phyloP scores from a whole-genome alignment of 2,113 vertebrate genomes.

The Irena cyanogastra region DNA sequence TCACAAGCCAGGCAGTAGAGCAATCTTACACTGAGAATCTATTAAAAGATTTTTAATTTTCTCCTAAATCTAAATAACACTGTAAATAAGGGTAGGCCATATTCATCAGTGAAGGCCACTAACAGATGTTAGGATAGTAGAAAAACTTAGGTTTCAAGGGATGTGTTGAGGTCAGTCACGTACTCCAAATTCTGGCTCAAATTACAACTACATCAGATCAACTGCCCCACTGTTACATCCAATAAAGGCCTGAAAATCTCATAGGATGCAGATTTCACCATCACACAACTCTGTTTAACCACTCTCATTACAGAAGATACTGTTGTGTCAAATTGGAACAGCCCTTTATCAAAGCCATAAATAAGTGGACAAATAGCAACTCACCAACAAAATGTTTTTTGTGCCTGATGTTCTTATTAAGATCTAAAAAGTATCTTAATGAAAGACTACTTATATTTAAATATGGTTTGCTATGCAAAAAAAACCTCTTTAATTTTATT shows the following conservation, averaged over 20 bases:
- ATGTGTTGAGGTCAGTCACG: not conserved
- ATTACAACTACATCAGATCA: not conserved
- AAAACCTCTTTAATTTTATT: not conserved
- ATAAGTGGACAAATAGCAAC: not conserved
- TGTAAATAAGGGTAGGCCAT: not conserved
- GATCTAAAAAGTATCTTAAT: not conserved
- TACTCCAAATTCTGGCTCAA: not conserved
- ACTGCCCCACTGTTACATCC: not conserved
- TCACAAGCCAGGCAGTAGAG: not conserved
- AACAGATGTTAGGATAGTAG: not conserved
- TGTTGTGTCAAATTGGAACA: not conserved
- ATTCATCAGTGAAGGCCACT: not conserved
- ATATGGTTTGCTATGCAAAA: not conserved
- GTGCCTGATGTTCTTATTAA: not conserved
- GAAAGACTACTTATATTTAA: not conserved
- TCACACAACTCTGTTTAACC: not conserved
- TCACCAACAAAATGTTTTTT: not conserved
- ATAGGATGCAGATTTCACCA: not conserved
- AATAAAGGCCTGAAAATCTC: not conserved
- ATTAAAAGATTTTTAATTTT: not conserved
- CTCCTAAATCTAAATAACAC: not conserved
- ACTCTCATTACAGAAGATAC: not conserved
- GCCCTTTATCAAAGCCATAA: not conserved
- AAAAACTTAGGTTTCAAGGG: not conserved
- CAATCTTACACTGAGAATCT: not conserved